Base-by-base conservation (phyloP, 2,113 vertebrate genomes). In the Cygnus atratus region DNA sequence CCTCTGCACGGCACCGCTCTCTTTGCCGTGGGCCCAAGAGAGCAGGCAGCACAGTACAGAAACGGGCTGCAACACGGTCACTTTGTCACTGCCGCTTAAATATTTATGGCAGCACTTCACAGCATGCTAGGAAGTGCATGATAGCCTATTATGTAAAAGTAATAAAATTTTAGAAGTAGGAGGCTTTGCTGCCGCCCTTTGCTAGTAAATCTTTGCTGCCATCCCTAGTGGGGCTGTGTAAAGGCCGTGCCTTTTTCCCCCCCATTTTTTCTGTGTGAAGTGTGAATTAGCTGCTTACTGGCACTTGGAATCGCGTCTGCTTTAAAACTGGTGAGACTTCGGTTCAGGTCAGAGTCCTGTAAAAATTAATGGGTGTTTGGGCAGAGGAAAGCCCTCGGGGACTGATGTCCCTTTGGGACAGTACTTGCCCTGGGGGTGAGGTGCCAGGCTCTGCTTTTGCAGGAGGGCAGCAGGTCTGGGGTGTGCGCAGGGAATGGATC, bases 71-170 rank as follows among this genome's bases (percentile, higher is more conserved):
- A 57, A 21, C 84, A 87, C 7, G 2, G 84, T 72, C 39, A 39
- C 66, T 91, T 88, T 92, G 92, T 96, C 87, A 67, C 17, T 66
- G 22, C 37, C 2, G 8, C 55, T 94, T 93, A 92, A 95, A 63
- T 93, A 94, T 92, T 96, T 89, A 96, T 92, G 88, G 26, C 81
- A 89, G 66, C 0, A 0, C 71, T 91, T 93, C 88, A 29, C 66
- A 76, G 84, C 2, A 0, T 29, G 77, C 92, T 78, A 5, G 80
- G 72, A 84, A 89, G 84, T 58, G 88, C 73, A 19, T 74, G 77
- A 68, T 66, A 94, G 74, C 41, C 4, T 71, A 26, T 96, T 96
- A 93, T 94, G 91, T 94, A 92, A 87, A 33, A 39, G 77, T 20
- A 89, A 79, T 95, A 83, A 48, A 15, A 43, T 73, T 79, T 25